Evolutionary conservation across 2,888 invertebrate species (phyloP), one percentile per base, ranked within the genome.

Genomic region (Cremastinae sp.): DNA sequence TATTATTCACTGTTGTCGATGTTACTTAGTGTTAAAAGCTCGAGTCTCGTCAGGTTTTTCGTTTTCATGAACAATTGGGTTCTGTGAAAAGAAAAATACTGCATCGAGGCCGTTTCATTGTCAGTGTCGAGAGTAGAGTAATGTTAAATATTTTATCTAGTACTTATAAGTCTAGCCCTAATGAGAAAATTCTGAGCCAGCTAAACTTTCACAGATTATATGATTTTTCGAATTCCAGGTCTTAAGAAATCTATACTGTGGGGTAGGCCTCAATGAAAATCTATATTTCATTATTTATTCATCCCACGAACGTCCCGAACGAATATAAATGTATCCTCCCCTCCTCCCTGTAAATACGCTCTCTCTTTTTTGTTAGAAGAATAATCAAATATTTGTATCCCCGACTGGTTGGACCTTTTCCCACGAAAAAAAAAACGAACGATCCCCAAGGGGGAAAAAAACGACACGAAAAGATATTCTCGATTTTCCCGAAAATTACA

Each of bases 201-300:
- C 79, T 81, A 83, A 81, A 85, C 83, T 86, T 73, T 84, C 83
- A 83, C 82, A 81, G 85, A 86, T 84, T 86, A 83, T 82, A 83
- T 86, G 82, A 83, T 86, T 85, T 86, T 87, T 87, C 84, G 85
- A 75, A 87, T 87, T 87, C 81, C 87, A 87, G 87, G 87, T 86
- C 85, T 87, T 85, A 85, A 86, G 85, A 86, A 86, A 88, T 86
- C 80, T 85, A 83, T 88, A 81, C 84, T 87, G 80, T 86, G 86
- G 87, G 86, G 86, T 87, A 88, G 85, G 86, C 85, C 59, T 82
- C 61, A 73, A 28, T 80, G 61, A 72, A 56, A 76, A 79, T 77
- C 12, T 64, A 28, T 78, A 76, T 75, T 78, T 61, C 5, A 28
- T 28, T 28, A 28, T 28, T 28, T 28, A 28, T 28, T 28, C 28